Evolutionary conservation across 2,888 invertebrate genomes (phyloP).

Genomic region (Lepidocyrtoides sp.): DNA sequence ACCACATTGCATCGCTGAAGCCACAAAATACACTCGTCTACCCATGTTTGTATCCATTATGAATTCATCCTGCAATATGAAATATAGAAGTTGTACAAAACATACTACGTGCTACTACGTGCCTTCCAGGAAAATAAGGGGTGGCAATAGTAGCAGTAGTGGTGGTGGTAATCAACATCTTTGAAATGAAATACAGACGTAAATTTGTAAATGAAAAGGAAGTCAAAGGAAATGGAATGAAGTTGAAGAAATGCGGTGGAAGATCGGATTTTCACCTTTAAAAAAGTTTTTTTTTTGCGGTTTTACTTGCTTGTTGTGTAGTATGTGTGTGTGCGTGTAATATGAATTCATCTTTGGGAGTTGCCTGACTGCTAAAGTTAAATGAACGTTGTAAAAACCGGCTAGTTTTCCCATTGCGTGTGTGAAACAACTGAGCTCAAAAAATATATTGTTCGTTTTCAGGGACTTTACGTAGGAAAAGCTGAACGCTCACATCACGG

Average conservation of each 20-base stretch:
- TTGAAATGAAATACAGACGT: constrained; percentile 47
- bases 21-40: constrained; percentile 10
- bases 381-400: not conserved
- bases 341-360: constrained; percentile 23
- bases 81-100: not conserved
- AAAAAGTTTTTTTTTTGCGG: constrained; percentile 5
- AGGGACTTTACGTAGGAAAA: not conserved
- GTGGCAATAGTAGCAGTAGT: too few species aligned
- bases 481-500: not conserved
- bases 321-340: not conserved
- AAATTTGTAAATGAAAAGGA: constrained; percentile 60
- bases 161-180: constrained; percentile 28
- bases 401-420: constrained; percentile 35
- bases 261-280: constrained; percentile 35
- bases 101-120: too few species aligned
- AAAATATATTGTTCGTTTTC: not conserved
- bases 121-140: not conserved
- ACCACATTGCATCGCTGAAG: not conserved
- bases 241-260: constrained; percentile 6
- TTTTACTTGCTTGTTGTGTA: not conserved
- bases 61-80: constrained; percentile 10
- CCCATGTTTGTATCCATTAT: not conserved
- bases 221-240: constrained; percentile 42
- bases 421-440: not conserved
- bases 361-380: constrained; percentile 1